phyloP scores from a whole-genome alignment of 2,888 invertebrate species.

The Lissocephala sabroskyi region DNA sequence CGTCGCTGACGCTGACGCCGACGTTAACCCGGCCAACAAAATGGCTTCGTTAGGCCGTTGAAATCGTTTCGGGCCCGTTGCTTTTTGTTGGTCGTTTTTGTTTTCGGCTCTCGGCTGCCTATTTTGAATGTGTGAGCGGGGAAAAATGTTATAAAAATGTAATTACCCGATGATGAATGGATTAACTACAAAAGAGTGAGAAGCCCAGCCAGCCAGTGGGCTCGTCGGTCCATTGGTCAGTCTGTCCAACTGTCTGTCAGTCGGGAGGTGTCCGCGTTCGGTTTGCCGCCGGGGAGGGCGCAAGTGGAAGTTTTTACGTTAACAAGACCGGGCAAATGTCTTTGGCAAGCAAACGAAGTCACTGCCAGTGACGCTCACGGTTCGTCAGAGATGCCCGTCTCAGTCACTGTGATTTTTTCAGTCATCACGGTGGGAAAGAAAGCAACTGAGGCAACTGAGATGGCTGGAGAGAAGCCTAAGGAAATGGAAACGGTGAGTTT shows the following conservation, averaged over 20 bases:
- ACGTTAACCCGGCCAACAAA: constrained; percentile 45
- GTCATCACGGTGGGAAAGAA: no score
- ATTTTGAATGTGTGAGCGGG: constrained; percentile 47
- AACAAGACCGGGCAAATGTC: constrained; percentile 24
- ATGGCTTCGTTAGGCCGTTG: constrained; percentile 60
- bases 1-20: constrained; percentile 13
- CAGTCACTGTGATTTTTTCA: background rate
- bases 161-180: constrained; percentile 65
- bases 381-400: no score
- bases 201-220: constrained; percentile 22
- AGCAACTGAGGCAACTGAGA: no score
- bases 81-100: constrained; percentile 20
- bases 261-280: no score
- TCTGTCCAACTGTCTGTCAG: background rate
- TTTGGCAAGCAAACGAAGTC: constrained; percentile 34
- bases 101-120: constrained; percentile 38
- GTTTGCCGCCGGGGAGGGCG: no score
- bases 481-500: no score
- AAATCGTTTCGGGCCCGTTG: constrained; percentile 46
- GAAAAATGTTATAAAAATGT: constrained; percentile 64
- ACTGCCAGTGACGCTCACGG: constrained; percentile 3
- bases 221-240: no score
- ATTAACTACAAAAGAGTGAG: constrained; percentile 59
- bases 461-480: no score
- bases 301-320: constrained; percentile 30